Evolutionary conservation across 2,113 vertebrate species (phyloP).

Genomic region (Aepyceros melampus): DNA sequence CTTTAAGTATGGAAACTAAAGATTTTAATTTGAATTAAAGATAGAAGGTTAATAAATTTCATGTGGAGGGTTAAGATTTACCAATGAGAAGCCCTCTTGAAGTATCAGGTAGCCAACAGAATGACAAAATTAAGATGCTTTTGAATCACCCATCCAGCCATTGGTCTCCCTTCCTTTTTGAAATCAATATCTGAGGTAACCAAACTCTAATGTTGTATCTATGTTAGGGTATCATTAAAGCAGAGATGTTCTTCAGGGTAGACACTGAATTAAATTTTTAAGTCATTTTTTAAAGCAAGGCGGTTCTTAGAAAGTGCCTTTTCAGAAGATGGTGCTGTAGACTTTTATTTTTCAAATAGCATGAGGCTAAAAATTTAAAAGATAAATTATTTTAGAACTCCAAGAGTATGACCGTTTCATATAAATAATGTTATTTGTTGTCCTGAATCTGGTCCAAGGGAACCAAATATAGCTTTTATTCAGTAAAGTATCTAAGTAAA

Average conservation of each 20-base stretch:
- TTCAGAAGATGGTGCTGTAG: constrained; percentile 96
- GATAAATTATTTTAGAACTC: constrained; percentile 80
- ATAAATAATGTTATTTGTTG: constrained; percentile 81
- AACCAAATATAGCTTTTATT: constrained; percentile 68
- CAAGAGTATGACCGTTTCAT: constrained; percentile 85
- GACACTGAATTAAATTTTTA: constrained; percentile 54
- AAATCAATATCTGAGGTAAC: constrained; percentile 48
- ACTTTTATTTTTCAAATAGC: constrained; percentile 84
- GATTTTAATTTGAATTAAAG: constrained; percentile 47
- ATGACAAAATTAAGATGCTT: constrained; percentile 1
- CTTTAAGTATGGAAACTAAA: constrained; percentile 45
- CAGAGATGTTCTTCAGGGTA: constrained; percentile 60
- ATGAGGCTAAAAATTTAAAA: constrained; percentile 75
- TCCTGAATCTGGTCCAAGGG: constrained; percentile 86
- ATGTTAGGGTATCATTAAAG: constrained; percentile 65
- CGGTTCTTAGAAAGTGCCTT: constrained; percentile 98
- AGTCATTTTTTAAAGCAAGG: constrained; percentile 74
- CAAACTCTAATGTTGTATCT: constrained; percentile 14
- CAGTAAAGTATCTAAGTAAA: constrained; percentile 52
- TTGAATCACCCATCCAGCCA: not conserved
- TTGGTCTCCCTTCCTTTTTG: constrained; percentile 10
- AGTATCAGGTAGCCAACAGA: not conserved
- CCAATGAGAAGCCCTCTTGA: not conserved
- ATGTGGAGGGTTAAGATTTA: not conserved
- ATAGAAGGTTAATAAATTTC: constrained; percentile 37